These are phyloP conservation scores for Chanos chanos DNA, from an alignment of 2,797 vertebrate species.

Conservation along the genomic window DNA sequence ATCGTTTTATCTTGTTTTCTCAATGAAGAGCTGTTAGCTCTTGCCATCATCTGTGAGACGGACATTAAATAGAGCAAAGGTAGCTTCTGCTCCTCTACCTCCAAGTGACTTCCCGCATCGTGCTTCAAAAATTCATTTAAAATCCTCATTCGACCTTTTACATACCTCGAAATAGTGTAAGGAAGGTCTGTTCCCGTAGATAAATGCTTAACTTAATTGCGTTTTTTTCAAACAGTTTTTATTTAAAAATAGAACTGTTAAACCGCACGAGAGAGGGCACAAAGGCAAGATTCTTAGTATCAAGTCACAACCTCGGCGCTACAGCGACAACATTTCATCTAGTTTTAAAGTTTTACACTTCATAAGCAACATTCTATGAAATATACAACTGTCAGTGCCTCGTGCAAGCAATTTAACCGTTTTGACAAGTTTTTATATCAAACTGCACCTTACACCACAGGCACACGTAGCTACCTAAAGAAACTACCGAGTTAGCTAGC, in stretches of 20 bases:
- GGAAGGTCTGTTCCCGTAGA: background rate
- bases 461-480: slow-evolving; percentile 51
- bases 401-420: slow-evolving; percentile 29
- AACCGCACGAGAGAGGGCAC: slow-evolving; percentile 62
- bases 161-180: background rate
- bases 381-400: background rate
- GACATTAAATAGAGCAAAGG: slow-evolving; percentile 68
- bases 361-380: background rate
- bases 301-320: slow-evolving; percentile 62
- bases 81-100: slow-evolving; percentile 55
- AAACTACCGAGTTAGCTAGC: slow-evolving; percentile 57
- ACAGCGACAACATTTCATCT: slow-evolving; percentile 45
- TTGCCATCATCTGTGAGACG: slow-evolving; percentile 59
- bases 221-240: slow-evolving; percentile 39
- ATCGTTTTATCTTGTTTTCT: slow-evolving; percentile 60
- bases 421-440: slow-evolving; percentile 54
- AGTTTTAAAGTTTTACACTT: slow-evolving; percentile 35
- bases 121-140: slow-evolving; percentile 29
- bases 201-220: slow-evolving; percentile 3
- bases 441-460: slow-evolving; percentile 48
- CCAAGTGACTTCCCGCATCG: slow-evolving; percentile 53
- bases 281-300: slow-evolving; percentile 71
- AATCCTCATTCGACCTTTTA: background rate
- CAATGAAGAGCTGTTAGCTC: slow-evolving; percentile 58
- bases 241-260: slow-evolving; percentile 44